Base-by-base conservation (phyloP, 1,140 invertebrate genomes). In the Berghia stephanieae region DNA sequence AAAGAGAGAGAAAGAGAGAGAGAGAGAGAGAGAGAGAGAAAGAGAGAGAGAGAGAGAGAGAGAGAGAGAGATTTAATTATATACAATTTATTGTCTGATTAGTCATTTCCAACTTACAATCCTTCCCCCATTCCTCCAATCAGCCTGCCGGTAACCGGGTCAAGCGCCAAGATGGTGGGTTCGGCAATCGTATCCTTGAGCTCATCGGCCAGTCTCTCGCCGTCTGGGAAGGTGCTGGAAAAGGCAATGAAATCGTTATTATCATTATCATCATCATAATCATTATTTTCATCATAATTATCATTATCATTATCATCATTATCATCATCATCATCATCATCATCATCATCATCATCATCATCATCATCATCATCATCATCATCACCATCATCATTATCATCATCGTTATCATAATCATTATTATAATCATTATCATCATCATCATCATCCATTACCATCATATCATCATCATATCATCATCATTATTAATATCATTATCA, bases 111-210 rank as follows among this genome's bases (percentile, higher is more conserved):
- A 21, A 73, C 78, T 73, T 75, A 82, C 81, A 68, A 68, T 52
- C 77, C 69, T 10, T 60, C 49, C 4, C 81, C 81, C 68, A 79
- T 75, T 36, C 69, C 68, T n/a, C 57, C 69, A 31, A 78, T 60
- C 3, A 76, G 21, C 3, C 68, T 57, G 31, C 79, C 81, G 38
- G 73, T 78, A 18, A 13, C 16, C 16, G 73, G 36, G 46, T 82
- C 71, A 16, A 82, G 18, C 34, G 73, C 93, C 60, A 96, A 88
- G 77, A 97, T 92, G 0, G 95, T 96, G 76, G 95, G 92, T 79
- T 93, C 92, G 78, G 90, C 91, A 60, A 97, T 96, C 2, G 95
- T 94, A 2, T 93, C 94, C 82, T 92, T 88, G 40, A 78, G 42
- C 42, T 57, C 24, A 36, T 49, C 43, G 36, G 79, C 43, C 42